Base-by-base conservation (phyloP, 2,888 invertebrate species). In the Ischnura elegans region DNA sequence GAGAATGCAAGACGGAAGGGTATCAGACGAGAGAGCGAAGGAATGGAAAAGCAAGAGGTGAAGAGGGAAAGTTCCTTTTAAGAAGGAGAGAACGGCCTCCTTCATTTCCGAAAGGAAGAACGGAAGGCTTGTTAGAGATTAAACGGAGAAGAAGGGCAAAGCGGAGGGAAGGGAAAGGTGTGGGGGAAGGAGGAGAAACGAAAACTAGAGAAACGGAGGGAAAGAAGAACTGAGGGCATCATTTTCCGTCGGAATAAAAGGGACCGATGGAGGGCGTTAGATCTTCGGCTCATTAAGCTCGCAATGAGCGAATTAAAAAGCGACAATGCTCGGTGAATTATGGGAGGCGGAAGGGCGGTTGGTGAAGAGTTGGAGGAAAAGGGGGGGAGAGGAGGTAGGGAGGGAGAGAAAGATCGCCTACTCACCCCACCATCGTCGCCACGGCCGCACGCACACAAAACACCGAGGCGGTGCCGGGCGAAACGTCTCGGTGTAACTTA, bases 291-390 rank as follows among this genome's bases (percentile, higher is more conserved):
- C 76, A 76, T 76, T 76, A 76, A 76, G 76, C 76, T 36, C 76
- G 76, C 76, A 76, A 76, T 76, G 76, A 76, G 76, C 76, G 76
- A 76, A 76, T 76, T 76, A 76, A 76, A 76, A 76, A 76, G 76
- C 76, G 76, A 76, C 76, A 76, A 76, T 36, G 36, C 76, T 36
- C 8, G 36, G 76, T 76, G 76, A 76, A 36, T 76, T 76, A 76
- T 76, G 29, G 76, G 76, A 76, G 76, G 29, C 6, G 66, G 76
- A 76, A n/a, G 76, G 29, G 36, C 2, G 76, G 76, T 29, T 13
- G 36, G 76, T 21, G 61, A n/a, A 6, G 61, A n/a, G 47, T 16
- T 10, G 47, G 2, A 19, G 51, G 51, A 10, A 51, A 51, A 13
- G 13, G 51, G 51, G 51, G 19, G 13, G 51, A 3, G 51, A 3